Base-by-base conservation (phyloP, 2,113 vertebrate species). In the Anguilla rostrata region DNA sequence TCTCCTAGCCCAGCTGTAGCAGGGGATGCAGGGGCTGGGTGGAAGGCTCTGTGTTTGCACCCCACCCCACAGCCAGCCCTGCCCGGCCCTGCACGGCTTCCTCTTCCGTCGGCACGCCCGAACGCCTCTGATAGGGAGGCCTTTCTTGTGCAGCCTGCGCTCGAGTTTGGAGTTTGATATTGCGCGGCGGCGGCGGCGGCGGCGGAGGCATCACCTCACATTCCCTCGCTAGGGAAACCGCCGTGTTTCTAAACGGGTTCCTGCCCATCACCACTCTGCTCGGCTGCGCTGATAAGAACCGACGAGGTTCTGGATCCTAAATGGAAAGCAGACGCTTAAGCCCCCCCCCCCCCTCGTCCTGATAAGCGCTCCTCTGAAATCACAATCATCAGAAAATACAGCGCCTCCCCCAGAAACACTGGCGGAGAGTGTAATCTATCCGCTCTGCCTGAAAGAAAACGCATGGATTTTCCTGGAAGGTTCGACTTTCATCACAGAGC, bases 351-450 rank as follows among this genome's bases (percentile, higher is more conserved):
- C 57, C 41, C n/a, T 46, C 43, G 43, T 71, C 14, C 46, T 89
- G 92, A 93, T 92, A 94, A 92, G 88, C 87, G 86, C 91, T 88
- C 88, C 91, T 85, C 85, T 82, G 84, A 90, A 91, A 91, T 91
- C 89, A 87, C 88, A 87, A 87, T 87, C 88, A 86, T 87, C 90
- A 86, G 86, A 89, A 90, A 88, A 88, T 89, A 86, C 89, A 91
- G 88, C 84, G 63, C 84, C 87, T 85, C 84, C 86, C 84, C 75
- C 41, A 85, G 86, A 86, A 63, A 43, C 85, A 81, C 80, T 60
- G 53, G 87, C 81, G 71, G 84, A 84, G 87, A 90, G 88, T 88
- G 87, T 88, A 91, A 91, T 93, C 90, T 91, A 88, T 83, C 85
- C 89, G 87, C 63, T 87, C 86, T 57, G 89, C 57, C 87, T 90